These are phyloP conservation scores for Mus caroli DNA, from an alignment of 2,797 vertebrate species.

Conservation along the genomic window DNA sequence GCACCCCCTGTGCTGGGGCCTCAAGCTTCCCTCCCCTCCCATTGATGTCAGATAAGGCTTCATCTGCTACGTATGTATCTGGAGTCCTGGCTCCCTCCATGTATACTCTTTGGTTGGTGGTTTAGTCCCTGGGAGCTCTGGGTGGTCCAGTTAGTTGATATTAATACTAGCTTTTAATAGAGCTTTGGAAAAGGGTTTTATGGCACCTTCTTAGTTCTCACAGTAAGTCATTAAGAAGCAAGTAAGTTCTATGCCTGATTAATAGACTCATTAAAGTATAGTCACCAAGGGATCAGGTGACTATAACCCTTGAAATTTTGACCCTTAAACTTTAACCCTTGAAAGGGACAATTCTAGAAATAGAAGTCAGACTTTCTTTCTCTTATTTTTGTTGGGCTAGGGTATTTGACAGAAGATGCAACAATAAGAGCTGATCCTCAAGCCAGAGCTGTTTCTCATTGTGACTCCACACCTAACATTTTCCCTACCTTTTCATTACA, in stretches of 20 bases:
- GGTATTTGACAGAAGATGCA: constrained; percentile 19
- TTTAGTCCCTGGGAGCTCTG: too few species aligned
- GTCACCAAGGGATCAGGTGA: background rate
- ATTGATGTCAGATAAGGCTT: background rate
- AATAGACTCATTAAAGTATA: constrained; percentile 18
- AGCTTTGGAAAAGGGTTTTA: constrained; percentile 14
- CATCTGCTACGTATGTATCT: background rate
- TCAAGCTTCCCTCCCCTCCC: background rate
- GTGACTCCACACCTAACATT: background rate
- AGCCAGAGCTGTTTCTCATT: background rate
- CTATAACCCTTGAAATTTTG: background rate
- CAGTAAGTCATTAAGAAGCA: constrained; percentile 27
- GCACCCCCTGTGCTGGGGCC: too few species aligned
- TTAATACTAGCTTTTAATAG: background rate
- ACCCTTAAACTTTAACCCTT: background rate
- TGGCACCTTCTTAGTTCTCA: constrained; percentile 22
- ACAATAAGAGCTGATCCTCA: background rate
- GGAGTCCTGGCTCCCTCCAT: background rate
- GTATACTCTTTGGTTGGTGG: background rate
- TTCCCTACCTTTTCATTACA: constrained; percentile 39
- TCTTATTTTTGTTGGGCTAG: constrained; percentile 39
- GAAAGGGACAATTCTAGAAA: background rate
- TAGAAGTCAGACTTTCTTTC: constrained; percentile 39
- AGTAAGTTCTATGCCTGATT: background rate
- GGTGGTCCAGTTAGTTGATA: too few species aligned